Evolutionary conservation across 1,140 invertebrate species (phyloP), one percentile per base, ranked within the genome.

Genomic region (Zelostemma sp.): DNA sequence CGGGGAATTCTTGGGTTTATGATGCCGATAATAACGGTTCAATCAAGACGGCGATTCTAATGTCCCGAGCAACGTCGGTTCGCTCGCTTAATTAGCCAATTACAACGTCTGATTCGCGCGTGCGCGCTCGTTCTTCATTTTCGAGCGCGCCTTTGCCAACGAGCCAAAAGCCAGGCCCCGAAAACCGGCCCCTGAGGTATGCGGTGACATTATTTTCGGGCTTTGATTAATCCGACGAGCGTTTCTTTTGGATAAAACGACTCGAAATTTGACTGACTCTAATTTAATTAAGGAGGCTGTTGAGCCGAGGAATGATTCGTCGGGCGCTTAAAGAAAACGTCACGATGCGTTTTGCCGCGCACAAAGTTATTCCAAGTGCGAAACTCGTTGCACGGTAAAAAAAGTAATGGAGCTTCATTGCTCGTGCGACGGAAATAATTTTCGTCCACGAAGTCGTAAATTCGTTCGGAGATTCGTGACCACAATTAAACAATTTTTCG

Each of bases 11-110:
- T 14, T 51, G 35, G 12, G 31, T 50, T 31, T 11, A 6, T 41
- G 40, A 31, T 35, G 21, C 21, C 33, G 31, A 40, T 41, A 55
- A 55, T 43, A 55, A 55, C 41, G 41, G 50, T 54, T 54, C 5
- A 43, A 54, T 54, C 40, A 25, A 54, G 40, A 40, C 35, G 50
- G 33, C 33, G 11, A 21, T 25, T 25, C 16, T 17, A 18, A 38
- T 11, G 49, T 51, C 49, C n/a, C 16, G 17, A 18, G 31, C 11
- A 5, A 17, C 31, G 15, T 31, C 18, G 31, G 11, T 21, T 48
- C 5, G 48, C 48, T 35, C 12, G 50, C 38, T 54, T 54, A 38
- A 54, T 54, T 54, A 54, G 43, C 53, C 25, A 55, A 55, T 55
- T 55, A 55, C 40, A 15, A 16, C 21, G 28, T 17, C 31, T 31